Evolutionary conservation across 2,888 invertebrate genomes (phyloP).

Genomic region (Eudemis profundana): DNA sequence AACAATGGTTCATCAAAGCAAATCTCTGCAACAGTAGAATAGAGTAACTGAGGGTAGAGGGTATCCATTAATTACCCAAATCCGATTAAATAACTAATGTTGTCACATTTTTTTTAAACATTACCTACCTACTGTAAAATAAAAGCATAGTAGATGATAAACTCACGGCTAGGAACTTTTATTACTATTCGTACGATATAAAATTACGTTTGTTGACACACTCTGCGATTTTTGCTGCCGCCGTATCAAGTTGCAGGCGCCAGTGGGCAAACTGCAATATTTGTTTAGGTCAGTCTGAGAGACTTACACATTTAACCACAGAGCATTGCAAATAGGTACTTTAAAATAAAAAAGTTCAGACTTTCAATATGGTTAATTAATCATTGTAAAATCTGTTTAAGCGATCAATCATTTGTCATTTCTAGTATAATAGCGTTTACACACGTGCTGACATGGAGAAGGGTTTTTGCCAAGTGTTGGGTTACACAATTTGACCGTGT

Average conservation of each 20-base stretch:
- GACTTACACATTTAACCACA: constrained; percentile 12
- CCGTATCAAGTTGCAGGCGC: constrained; percentile 77
- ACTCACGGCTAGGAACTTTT: background rate
- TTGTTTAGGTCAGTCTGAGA: constrained; percentile 68
- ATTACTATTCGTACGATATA: background rate
- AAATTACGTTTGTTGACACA: constrained; percentile 16
- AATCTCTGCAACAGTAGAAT: too few species aligned
- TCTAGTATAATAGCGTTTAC: constrained; percentile 53
- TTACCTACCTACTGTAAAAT: too few species aligned
- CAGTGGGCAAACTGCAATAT: constrained; percentile 78
- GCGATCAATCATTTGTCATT: constrained; percentile 47
- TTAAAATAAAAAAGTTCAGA: background rate
- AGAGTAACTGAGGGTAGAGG: too few species aligned
- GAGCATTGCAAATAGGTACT: constrained; percentile 2
- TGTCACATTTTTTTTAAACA: too few species aligned
- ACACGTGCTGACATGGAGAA: constrained; percentile 71
- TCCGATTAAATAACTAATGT: too few species aligned
- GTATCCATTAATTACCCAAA: too few species aligned
- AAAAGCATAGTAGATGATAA: too few species aligned
- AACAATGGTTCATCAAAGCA: too few species aligned
- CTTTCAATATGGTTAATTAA: constrained; percentile 32
- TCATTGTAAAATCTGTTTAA: constrained; percentile 21
- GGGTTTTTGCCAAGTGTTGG: constrained; percentile 71
- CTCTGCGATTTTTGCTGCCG: constrained; percentile 41
- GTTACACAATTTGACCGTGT: constrained; percentile 73